Evolutionary conservation across 2,888 invertebrate genomes (phyloP).

Genomic region (Plutella xylostella): DNA sequence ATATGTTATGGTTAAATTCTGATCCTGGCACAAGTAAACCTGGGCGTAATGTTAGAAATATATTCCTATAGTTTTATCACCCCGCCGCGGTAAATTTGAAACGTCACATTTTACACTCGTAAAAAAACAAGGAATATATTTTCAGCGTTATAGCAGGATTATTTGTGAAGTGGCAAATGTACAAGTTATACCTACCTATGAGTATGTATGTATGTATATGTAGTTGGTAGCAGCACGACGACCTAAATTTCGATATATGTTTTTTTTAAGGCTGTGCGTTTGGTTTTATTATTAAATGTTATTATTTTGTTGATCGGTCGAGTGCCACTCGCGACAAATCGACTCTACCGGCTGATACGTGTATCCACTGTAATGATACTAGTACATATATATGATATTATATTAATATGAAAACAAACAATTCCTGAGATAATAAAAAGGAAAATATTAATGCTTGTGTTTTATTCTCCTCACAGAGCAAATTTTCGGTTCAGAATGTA

Average conservation of each 20-base stretch:
- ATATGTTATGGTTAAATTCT: too few species aligned
- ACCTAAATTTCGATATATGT: conserved; percentile 21
- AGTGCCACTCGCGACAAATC: conserved; percentile 7
- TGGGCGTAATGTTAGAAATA: too few species aligned
- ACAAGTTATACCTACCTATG: too few species aligned
- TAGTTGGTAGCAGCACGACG: conserved; percentile 20
- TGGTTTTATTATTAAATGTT: background rate
- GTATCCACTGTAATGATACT: conserved; percentile 58
- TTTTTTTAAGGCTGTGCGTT: conserved; percentile 29
- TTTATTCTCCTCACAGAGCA: too few species aligned
- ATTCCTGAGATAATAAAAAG: conserved; percentile 63
- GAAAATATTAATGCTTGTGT: conserved; percentile 38
- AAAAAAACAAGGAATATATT: too few species aligned
- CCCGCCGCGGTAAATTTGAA: too few species aligned
- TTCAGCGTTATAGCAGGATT: too few species aligned
- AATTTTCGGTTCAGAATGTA: too few species aligned
- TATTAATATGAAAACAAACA: conserved; percentile 59
- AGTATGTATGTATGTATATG: background rate
- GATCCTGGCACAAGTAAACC: too few species aligned
- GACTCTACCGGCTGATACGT: conserved; percentile 51
- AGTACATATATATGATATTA: conserved; percentile 40
- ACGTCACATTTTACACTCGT: too few species aligned
- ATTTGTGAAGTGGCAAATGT: too few species aligned
- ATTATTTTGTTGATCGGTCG: background rate
- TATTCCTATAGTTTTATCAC: too few species aligned